These are phyloP conservation scores for Ypsolopha scabrella DNA, from an alignment of 2,888 invertebrate species.

Conservation along the genomic window DNA sequence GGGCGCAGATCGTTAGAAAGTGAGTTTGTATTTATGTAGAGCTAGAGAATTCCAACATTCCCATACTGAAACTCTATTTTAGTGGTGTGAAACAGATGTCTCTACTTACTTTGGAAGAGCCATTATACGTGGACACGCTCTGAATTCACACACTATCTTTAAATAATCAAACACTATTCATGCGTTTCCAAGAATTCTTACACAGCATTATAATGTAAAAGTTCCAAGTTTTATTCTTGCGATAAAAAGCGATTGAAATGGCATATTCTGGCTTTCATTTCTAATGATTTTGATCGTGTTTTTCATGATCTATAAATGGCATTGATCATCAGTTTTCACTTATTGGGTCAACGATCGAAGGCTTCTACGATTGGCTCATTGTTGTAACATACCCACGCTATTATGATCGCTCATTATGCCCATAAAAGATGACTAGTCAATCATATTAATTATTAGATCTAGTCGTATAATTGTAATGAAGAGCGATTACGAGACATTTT, in stretches of 20 bases:
- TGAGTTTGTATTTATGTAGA: slow-evolving; percentile 15
- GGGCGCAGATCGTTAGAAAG: slow-evolving; percentile 41
- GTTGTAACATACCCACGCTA: not conserved
- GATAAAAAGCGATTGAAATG: too few species aligned
- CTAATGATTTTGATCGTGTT: slow-evolving; percentile 21
- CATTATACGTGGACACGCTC: slow-evolving; percentile 7
- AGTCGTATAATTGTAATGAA: too few species aligned
- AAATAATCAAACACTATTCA: slow-evolving; percentile 47
- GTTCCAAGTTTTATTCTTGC: too few species aligned
- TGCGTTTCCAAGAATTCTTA: slow-evolving; percentile 43
- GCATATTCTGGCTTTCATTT: slow-evolving; percentile 34
- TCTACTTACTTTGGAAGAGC: too few species aligned
- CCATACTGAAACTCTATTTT: too few species aligned
- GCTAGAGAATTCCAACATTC: too few species aligned
- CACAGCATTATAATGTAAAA: slow-evolving; percentile 22
- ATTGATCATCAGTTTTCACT: slow-evolving; percentile 25
- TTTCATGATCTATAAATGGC: not conserved
- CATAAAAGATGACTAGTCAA: not conserved
- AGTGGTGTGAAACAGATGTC: too few species aligned
- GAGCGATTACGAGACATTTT: too few species aligned
- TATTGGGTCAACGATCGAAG: slow-evolving; percentile 25
- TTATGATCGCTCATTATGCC: not conserved
- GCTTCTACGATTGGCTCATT: slow-evolving; percentile 1
- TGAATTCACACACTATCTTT: not conserved
- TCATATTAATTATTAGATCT: too few species aligned